Evolutionary conservation across 2,888 invertebrate genomes (phyloP), one percentile per base, ranked within the genome.

Genomic region (Siphonodentalium dalli): DNA sequence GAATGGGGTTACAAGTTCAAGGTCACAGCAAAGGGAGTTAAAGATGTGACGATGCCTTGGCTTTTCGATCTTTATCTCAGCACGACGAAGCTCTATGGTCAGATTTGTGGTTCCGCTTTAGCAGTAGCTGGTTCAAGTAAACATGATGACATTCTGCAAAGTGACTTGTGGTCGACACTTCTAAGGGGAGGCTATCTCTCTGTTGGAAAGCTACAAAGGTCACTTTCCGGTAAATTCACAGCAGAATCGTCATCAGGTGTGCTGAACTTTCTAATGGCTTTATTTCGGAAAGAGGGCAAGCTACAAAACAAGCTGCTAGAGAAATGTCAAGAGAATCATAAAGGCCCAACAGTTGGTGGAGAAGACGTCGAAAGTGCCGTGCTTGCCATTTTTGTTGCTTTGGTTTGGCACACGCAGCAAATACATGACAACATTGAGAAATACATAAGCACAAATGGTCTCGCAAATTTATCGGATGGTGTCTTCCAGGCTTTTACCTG

Each of bases 1-100:
- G 79, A 79, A 44, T 80, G 80, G 80, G 80, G 79, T 18, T 79
- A 80, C 64, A 78, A 79, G 63, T 80, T 80, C 55, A 78, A 73
- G 65, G 79, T 78, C 43, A 76, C 74, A 8, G 80, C 80, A 2
- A 66, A 74, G 51, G 80, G 80, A 2, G 71, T 68, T 47, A 77
- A 78, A 5, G 79, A 80, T 38, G 62, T 74, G 27, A 73, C 75
- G 2, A 53, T 78, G 18, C 70, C 71, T 20, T 79, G 78, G 78
- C 69, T 76, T 24, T 77, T 72, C 68, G 80, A 80, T 57, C 68
- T 79, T 8, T 74, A 79, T 54, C 70, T 80, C 4, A 65, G 71
- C 11, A 53, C 78, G 18, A 64, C 74, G 28, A 76, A 75, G 53
- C 62, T 80, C 29, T 63, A 74, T 58, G 80, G 80, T 0, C 54